Evolutionary conservation across 1,140 invertebrate species (phyloP).

Genomic region (Drosophila teissieri): DNA sequence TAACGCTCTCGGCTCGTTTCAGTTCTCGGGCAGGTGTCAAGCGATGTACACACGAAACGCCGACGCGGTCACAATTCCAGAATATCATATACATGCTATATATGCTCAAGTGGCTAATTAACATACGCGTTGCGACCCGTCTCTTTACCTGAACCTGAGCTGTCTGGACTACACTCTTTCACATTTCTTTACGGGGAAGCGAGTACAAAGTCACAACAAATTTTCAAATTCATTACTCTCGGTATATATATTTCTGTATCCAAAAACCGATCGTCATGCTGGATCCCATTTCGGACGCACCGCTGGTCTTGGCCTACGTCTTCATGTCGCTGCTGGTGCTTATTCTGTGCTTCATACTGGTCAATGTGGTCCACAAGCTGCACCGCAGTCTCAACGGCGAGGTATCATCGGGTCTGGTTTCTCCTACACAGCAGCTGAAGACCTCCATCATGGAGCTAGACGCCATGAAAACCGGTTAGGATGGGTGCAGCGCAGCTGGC

Average conservation of each 20-base stretch:
- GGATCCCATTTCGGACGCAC: slow-evolving; percentile 76
- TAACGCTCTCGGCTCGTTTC: slow-evolving; percentile 44
- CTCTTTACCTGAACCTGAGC: slow-evolving; percentile 30
- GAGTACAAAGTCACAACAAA: slow-evolving; percentile 13
- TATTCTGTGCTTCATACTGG: slow-evolving; percentile 77
- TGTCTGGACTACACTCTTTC: slow-evolving; percentile 16
- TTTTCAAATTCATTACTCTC: slow-evolving; percentile 4
- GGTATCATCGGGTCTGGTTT: slow-evolving; percentile 6
- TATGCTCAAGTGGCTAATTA: slow-evolving; percentile 43
- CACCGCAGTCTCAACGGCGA: slow-evolving; percentile 57
- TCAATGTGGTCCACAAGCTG: slow-evolving; percentile 79
- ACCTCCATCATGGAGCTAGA: slow-evolving; percentile 64
- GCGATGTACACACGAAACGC: slow-evolving; percentile 43
- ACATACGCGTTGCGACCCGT: slow-evolving; percentile 30
- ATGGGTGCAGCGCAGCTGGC: slow-evolving; percentile 18
- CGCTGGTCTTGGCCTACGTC: slow-evolving; percentile 76
- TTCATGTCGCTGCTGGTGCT: slow-evolving; percentile 77
- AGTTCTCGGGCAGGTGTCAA: slow-evolving; percentile 66
- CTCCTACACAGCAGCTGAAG: slow-evolving; percentile 35
- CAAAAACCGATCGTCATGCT: slow-evolving; percentile 51
- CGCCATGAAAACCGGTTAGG: slow-evolving; percentile 70
- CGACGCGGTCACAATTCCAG: slow-evolving; percentile 40
- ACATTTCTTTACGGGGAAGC: slow-evolving; percentile 7
- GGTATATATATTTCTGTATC: slow-evolving; percentile 7
- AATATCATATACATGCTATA: slow-evolving; percentile 35